Evolutionary conservation across 2,797 vertebrate genomes (phyloP), one percentile per base, ranked within the genome.

Genomic region (Menidia menidia): DNA sequence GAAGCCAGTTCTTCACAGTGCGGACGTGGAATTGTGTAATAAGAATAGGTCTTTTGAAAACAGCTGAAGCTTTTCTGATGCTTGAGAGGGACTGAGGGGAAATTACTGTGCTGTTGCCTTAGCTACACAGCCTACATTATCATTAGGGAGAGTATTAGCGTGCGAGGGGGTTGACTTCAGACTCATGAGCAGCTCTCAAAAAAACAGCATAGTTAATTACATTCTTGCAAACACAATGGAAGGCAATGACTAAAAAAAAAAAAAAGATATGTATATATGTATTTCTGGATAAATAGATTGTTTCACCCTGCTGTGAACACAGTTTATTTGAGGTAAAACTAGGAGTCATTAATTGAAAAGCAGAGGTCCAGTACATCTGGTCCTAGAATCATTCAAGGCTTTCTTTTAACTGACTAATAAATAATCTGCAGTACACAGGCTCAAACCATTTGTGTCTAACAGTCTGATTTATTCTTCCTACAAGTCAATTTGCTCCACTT

Each of bases 21-120:
- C 30, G 16, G 16, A 44, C 18, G 13, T 39, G 12, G 35, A 8
- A 16, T 47, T 47, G 18, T 9, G 31, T 10, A 60, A 16, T 30
- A 2, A n/a, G 25, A 14, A 16, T 44, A 15, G 15, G n/a, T 10
- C 18, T 30, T 32, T 39, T 31, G 16, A 73, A 30, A 43, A 60
- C 8, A 44, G 39, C 43, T 42, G 13, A 59, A 60, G 69, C 60
- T 71, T 68, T 60, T 65, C 67, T 69, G 56, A 53, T 50, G 65
- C 64, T 78, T 39, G 58, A 83, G 78, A 82, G 82, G 64, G 84
- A 80, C 69, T 75, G 64, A 80, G 69, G 69, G 67, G 62, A 78
- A 74, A 77, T 78, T 67, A 84, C 87, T 68, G 77, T 72, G 58
- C 87, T 56, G 87, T 89, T 92, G 86, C 88, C 88, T 69, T 91